Evolutionary conservation across 2,113 vertebrate species (phyloP).

Genomic region (Pelmatolapia mariae): DNA sequence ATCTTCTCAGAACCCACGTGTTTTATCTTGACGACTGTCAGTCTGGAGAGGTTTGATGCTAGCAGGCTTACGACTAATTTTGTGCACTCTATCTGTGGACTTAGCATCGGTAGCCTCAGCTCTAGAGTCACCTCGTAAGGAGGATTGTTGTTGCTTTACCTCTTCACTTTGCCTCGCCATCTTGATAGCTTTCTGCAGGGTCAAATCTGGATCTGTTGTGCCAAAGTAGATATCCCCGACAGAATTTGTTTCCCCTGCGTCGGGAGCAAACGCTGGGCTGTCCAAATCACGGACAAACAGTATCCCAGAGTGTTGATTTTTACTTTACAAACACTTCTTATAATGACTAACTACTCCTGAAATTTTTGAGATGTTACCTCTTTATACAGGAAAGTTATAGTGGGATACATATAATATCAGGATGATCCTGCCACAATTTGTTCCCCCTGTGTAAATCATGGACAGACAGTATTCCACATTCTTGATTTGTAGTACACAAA

Average conservation of each 20-base stretch:
- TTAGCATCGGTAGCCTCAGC: not conserved
- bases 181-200: not conserved
- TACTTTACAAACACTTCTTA: not conserved
- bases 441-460: too few species aligned
- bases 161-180: not conserved
- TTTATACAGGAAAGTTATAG: not conserved
- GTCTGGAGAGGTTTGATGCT: not conserved
- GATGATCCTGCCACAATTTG: not conserved
- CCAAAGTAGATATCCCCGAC: fast-evolving
- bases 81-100: not conserved
- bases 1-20: not conserved
- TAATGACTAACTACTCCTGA: not conserved
- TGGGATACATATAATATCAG: not conserved
- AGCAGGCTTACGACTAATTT: not conserved
- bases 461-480: too few species aligned
- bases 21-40: not conserved
- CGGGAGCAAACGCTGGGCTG: not conserved
- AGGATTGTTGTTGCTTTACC: not conserved
- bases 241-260: not conserved
- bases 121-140: not conserved
- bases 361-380: not conserved
- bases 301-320: not conserved
- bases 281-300: not conserved
- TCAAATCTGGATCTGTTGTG: not conserved
- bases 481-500: too few species aligned